Evolutionary conservation across 2,113 vertebrate genomes (phyloP).

Genomic region (Saimiri boliviensis): DNA sequence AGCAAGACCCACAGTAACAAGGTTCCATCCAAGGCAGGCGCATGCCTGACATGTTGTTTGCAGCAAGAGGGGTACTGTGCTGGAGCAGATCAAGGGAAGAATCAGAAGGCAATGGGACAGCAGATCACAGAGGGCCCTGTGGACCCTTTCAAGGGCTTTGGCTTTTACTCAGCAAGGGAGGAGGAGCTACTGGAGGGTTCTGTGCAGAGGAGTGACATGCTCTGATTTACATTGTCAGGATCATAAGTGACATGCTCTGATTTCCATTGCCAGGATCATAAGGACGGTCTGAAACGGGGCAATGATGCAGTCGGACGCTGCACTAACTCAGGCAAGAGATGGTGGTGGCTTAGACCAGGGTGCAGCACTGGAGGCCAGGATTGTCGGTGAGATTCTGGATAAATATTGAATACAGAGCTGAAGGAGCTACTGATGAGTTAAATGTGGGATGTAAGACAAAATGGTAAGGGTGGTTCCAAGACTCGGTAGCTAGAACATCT

Average conservation of each 20-base stretch:
- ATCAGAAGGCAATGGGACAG: accelerated
- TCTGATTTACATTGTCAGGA: background rate
- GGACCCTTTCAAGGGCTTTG: background rate
- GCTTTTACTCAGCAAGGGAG: background rate
- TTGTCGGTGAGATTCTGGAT: background rate
- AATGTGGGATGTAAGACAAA: background rate
- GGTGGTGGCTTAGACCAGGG: background rate
- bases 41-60: accelerated
- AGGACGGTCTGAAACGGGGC: background rate
- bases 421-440: background rate
- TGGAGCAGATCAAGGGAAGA: background rate
- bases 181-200: background rate
- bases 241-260: background rate
- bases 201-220: accelerated
- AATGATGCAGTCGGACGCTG: background rate
- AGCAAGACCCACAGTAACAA: background rate
- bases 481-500: background rate
- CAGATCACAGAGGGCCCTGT: background rate
- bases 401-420: background rate
- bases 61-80: background rate
- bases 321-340: background rate
- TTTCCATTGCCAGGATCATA: background rate
- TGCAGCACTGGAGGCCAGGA: background rate
- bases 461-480: background rate
- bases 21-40: accelerated